phyloP scores from a whole-genome alignment of 2,113 vertebrate species.

The Vimba vimba region DNA sequence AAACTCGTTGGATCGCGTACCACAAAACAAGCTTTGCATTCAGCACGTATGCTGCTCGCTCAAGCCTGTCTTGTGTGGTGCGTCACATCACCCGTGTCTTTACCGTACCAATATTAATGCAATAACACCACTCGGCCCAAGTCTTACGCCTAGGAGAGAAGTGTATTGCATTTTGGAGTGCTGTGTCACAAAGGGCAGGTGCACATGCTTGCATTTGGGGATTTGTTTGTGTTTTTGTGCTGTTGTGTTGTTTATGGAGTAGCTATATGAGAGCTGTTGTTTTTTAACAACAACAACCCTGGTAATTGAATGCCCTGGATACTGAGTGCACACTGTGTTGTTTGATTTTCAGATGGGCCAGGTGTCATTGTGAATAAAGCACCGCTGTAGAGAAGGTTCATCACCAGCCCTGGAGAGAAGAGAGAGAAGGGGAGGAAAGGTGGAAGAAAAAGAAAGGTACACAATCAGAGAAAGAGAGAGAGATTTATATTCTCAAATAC shows the following conservation, averaged over 20 bases:
- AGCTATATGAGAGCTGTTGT: slow-evolving; percentile 41
- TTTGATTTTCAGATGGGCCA: slow-evolving; percentile 48
- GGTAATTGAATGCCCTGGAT: slow-evolving; percentile 52
- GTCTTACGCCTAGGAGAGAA: not conserved
- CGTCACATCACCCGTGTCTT: slow-evolving; percentile 36
- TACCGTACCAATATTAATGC: slow-evolving; percentile 35
- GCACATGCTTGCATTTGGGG: slow-evolving; percentile 25
- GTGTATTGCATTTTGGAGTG: slow-evolving; percentile 28
- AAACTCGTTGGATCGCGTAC: not conserved
- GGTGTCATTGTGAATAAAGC: slow-evolving; percentile 49
- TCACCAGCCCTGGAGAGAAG: slow-evolving; percentile 39
- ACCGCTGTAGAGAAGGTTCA: slow-evolving; percentile 40
- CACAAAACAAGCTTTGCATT: slow-evolving; percentile 38
- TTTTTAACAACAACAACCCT: slow-evolving; percentile 18
- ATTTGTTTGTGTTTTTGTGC: slow-evolving; percentile 17
- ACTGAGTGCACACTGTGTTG: slow-evolving; percentile 28
- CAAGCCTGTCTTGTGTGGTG: slow-evolving; percentile 12
- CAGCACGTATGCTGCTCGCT: not conserved
- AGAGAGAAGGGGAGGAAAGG: not conserved
- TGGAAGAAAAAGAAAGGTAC: slow-evolving; percentile 5
- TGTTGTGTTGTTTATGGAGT: slow-evolving; percentile 22
- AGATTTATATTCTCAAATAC: slow-evolving; percentile 9
- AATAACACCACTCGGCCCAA: slow-evolving; percentile 7
- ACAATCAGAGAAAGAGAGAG: not conserved
- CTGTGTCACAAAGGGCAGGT: slow-evolving; percentile 33